Conservation (phyloP, 2,888 invertebrate species). For the Cerastoderma edule region DNA sequence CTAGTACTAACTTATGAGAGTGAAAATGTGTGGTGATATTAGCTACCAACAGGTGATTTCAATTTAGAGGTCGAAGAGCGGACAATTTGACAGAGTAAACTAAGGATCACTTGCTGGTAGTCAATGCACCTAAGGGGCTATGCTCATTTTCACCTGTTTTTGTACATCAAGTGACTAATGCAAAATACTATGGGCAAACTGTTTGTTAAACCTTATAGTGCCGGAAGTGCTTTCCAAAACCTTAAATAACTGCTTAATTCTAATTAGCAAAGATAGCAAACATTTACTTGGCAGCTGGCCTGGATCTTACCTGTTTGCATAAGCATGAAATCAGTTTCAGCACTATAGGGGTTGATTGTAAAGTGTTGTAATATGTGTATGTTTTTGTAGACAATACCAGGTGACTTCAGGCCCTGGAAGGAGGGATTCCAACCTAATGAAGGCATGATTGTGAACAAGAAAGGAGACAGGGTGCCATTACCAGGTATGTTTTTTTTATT, state of each 20-base stretch:
- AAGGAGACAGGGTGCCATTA: constrained; percentile 43
- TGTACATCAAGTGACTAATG: not conserved
- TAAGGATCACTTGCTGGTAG: constrained; percentile 2
- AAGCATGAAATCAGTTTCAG: too few relatives aligned
- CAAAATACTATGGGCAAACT: too few relatives aligned
- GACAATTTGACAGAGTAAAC: not conserved
- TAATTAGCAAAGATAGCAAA: too few relatives aligned
- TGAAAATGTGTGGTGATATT: not conserved
- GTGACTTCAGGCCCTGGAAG: constrained; percentile 53
- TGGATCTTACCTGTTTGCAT: too few relatives aligned
- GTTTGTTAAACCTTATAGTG: too few relatives aligned
- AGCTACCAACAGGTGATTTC: too few relatives aligned
- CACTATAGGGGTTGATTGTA: not conserved
- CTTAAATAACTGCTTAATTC: too few relatives aligned
- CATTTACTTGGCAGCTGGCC: too few relatives aligned
- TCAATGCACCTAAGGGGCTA: not conserved
- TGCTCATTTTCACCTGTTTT: not conserved
- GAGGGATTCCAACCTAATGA: constrained; percentile 56
- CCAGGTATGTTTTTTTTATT: constrained; percentile 45
- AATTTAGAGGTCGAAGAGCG: not conserved
- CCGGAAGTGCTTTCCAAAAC: too few relatives aligned
- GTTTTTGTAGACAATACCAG: constrained; percentile 7
- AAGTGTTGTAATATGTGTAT: not conserved
- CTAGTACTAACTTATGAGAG: not conserved
- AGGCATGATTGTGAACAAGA: constrained; percentile 58